Base-by-base conservation (phyloP, 2,113 vertebrate genomes). In the Macroglossus sobrinus region DNA sequence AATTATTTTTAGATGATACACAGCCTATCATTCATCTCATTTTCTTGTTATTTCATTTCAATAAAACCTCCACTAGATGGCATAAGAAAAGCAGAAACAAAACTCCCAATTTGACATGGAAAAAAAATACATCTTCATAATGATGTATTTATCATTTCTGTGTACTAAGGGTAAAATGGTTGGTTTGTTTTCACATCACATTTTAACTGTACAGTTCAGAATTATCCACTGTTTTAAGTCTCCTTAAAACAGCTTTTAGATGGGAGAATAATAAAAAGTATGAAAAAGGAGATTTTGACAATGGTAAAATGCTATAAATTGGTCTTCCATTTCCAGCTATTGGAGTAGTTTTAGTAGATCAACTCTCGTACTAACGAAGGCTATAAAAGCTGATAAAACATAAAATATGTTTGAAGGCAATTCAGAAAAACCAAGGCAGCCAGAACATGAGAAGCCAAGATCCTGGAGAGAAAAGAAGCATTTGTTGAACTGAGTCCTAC, bases 31-130 rank as follows among this genome's bases (percentile, higher is more conserved):
- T 40, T 87, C 40, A 78, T 86, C 35, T 89, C 40, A 74, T 14
- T 93, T 92, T 94, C 45, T 69, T 26, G 19, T 43, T 93, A 80
- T 50, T 86, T 94, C 47, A 87, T 87, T 96, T 95, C 24, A 90
- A 81, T 33, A 88, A 97, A 96, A 89, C 21, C 13, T 92, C 96
- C 97, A 97, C 96, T 97, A 98, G 97, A 95, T 96, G 97, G 97
- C 97, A 97, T 45, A 81, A 68, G 89, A 89, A 94, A 97, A 96
- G 80, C 10, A 92, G n/a, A 97, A 96, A 84, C 40, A 95, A 91
- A 95, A 74, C 7, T 68, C 30, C 68, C 45, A 93, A 18, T 74
- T 19, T 92, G 35, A 45, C 5, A 66, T 13, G 16, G 30, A 2
- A 45, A 71, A 88, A 84, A 40, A 92, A 88, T 38, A 40, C n/a